phyloP scores from a whole-genome alignment of 2,888 invertebrate genomes.

The Callosobruchus maculatus region DNA sequence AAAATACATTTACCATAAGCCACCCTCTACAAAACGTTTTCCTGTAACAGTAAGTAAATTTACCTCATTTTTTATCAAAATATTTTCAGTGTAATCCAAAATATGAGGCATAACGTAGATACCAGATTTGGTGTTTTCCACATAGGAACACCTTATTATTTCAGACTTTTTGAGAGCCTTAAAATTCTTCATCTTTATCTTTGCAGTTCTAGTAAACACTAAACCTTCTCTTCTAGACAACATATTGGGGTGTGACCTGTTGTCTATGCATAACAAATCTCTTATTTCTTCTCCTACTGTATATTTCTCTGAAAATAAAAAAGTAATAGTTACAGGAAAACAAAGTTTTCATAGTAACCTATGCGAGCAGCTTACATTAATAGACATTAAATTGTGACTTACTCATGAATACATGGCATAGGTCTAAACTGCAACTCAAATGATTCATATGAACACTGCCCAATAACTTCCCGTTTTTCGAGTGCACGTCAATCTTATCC shows the following conservation, averaged over 20 bases:
- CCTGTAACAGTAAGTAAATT: too few relatives aligned
- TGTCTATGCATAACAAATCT: conserved; percentile 36
- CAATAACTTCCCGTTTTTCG: conserved; percentile 27
- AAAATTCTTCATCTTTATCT: conserved; percentile 25
- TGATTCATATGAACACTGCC: conserved; percentile 47
- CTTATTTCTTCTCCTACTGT: conserved; percentile 32
- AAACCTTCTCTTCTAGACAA: conserved; percentile 37
- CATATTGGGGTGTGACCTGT: conserved; percentile 20
- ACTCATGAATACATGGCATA: conserved; percentile 40
- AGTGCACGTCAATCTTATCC: conserved; percentile 45
- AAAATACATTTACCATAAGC: too few relatives aligned
- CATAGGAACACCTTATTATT: conserved; percentile 36
- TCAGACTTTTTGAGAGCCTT: conserved; percentile 27
- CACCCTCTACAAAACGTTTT: too few relatives aligned
- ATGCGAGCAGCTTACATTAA: too few relatives aligned
- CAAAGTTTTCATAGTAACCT: too few relatives aligned
- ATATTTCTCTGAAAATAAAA: conserved; percentile 30
- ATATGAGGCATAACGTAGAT: conserved; percentile 35
- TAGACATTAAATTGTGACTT: conserved; percentile 16
- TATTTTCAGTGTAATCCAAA: conserved; percentile 24
- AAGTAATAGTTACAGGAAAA: conserved; percentile 3
- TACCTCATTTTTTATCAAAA: conserved; percentile 34
- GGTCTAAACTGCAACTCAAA: conserved; percentile 41
- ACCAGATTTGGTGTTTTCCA: conserved; percentile 23
- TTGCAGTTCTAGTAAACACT: conserved; percentile 19